These are phyloP conservation scores for Lasioglossum morio DNA, from an alignment of 2,888 invertebrate genomes.

Conservation along the genomic window DNA sequence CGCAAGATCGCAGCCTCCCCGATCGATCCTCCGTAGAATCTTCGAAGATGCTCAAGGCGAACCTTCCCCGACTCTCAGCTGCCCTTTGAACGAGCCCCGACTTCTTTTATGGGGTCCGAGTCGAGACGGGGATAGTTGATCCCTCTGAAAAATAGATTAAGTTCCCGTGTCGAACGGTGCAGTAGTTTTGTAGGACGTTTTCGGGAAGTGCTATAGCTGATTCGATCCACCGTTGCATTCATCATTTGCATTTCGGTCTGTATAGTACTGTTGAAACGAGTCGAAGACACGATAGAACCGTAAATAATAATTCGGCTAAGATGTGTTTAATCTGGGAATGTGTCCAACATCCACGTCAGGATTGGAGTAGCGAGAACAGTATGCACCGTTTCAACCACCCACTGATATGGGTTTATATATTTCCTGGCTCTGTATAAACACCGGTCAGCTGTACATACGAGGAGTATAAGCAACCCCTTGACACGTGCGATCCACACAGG, in stretches of 20 bases:
- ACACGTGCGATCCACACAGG: conserved; percentile 54
- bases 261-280: background rate
- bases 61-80: background rate
- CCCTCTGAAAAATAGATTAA: background rate
- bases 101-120: conserved; percentile 2
- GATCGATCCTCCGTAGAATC: conserved; percentile 17
- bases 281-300: no score
- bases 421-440: conserved; percentile 23
- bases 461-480: conserved; percentile 40
- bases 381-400: background rate
- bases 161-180: background rate
- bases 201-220: background rate
- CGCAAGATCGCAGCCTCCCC: conserved; percentile 10
- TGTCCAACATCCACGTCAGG: background rate
- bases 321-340: background rate
- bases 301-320: background rate
- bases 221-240: background rate
- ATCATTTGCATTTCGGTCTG: background rate
- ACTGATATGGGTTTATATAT: conserved; percentile 7
- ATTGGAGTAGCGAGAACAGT: background rate
- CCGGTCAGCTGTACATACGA: conserved; percentile 14
- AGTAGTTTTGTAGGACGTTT: background rate
- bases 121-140: background rate
- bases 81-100: background rate
- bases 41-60: background rate